phyloP scores from a whole-genome alignment of 2,113 vertebrate species.

The Gallinago paraguaiae region DNA sequence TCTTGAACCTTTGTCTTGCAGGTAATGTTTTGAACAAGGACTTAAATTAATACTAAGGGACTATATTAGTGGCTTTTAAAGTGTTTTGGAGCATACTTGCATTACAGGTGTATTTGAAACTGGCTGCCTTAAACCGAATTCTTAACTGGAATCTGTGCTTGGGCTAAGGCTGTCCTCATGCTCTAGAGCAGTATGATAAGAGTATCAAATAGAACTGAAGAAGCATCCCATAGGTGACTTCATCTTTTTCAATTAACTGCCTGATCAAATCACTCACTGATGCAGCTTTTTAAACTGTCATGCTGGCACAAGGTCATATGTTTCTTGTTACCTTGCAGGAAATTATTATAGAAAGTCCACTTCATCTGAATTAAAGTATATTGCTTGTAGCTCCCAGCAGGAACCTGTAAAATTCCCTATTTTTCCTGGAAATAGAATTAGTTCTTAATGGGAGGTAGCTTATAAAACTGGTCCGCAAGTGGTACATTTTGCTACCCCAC shows the following conservation, averaged over 20 bases:
- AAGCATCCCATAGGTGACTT: not conserved
- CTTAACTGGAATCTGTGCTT: not conserved
- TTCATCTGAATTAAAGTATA: not conserved
- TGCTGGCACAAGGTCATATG: not conserved
- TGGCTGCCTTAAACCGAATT: not conserved
- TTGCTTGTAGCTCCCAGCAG: not conserved
- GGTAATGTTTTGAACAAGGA: not conserved
- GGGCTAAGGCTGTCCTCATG: not conserved
- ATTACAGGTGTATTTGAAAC: not conserved
- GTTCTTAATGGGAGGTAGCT: not conserved
- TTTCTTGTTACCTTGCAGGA: not conserved
- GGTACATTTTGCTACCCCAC: not conserved
- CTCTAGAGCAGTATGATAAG: not conserved
- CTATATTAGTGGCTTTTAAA: not conserved
- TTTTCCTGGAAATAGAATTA: slow-evolving; percentile 7
- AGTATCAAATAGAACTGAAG: not conserved
- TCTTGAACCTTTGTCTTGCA: not conserved
- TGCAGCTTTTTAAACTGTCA: not conserved
- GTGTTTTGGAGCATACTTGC: not conserved
- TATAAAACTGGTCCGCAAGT: not conserved
- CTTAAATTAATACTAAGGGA: not conserved
- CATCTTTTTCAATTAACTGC: not conserved
- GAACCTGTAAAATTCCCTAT: not conserved
- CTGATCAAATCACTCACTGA: not conserved
- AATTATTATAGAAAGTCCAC: not conserved